Percentiles rank a stretch among this genome's conserved stretches.
phyloP scores from a whole-genome alignment of 2,113 vertebrate species.

The Podilymbus podiceps region DNA sequence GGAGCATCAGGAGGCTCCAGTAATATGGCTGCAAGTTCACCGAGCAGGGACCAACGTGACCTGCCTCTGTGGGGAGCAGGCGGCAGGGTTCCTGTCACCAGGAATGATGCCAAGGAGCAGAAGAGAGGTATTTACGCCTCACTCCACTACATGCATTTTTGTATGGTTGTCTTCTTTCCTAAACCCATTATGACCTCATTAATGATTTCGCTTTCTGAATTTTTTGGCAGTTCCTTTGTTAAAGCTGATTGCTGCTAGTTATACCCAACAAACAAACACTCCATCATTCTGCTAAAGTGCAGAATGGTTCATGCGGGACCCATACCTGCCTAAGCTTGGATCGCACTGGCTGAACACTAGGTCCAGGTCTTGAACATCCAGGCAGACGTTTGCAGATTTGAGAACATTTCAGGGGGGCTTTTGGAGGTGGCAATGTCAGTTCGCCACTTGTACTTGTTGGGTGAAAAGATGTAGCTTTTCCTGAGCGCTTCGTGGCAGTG shows the following conservation, averaged over 20 bases:
- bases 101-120: background rate
- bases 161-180: background rate
- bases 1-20: background rate
- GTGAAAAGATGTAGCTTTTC: background rate
- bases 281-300: background rate
- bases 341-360: background rate
- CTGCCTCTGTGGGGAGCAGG: background rate
- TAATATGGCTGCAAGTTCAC: background rate
- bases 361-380: background rate
- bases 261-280: background rate
- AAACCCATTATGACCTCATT: background rate
- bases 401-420: background rate
- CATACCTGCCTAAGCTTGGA: too few relatives aligned
- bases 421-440: background rate
- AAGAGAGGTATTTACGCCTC: background rate
- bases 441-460: background rate
- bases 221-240: background rate
- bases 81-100: background rate
- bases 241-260: background rate
- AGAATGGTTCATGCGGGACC: background rate
- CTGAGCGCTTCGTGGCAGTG: background rate
- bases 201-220: background rate
- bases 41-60: fast-evolving
- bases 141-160: background rate
- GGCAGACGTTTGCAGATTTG: background rate